Evolutionary conservation across 2,888 invertebrate species (phyloP), one percentile per base, ranked within the genome.

Genomic region (Tuberolachnus salignus): DNA sequence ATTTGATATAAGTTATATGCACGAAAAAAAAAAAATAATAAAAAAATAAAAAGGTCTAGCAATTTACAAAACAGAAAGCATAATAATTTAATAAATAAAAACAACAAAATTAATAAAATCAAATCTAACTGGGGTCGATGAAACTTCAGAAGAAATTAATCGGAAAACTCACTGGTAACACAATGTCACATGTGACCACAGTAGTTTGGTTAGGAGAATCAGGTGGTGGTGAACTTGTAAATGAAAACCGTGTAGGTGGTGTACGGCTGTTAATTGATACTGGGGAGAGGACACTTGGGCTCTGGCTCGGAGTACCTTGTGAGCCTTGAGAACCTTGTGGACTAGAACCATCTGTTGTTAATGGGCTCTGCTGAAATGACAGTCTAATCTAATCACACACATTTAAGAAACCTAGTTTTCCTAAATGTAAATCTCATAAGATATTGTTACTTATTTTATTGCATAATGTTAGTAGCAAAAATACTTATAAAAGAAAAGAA

Each of bases 161-260:
- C 21, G 1, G 11, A 44, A 42, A 67, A 78, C 75, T 78, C 75
- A 78, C 75, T 57, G 75, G 75, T 42, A 78, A 67, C 59, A 78
- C 75, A 34, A 78, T 78, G 67, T 78, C 75, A 67, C 67, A 78
- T 67, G 75, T 78, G 57, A 78, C 46, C 42, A 78, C 67, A 59
- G 75, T 78, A 78, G 75, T 78, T 67, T 78, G 75, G 16, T 69
- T 66, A 67, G 84, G 84, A 23, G 84, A 84, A 80, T 84, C 84
- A 72, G 84, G 84, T n/a, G 84, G 84, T 55, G 85, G 83, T 70
- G 83, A 82, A 70, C 83, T 83, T 64, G 83, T 82, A 81, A 84
- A 84, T 46, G 83, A 83, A 82, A 84, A 84, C 80, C 83, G 81
- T 66, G 83, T 82, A 82, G 82, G 82, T 67, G 75, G 75, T 49